These are phyloP conservation scores for Eupsilia transversa DNA, from an alignment of 2,888 invertebrate species.

Conservation along the genomic window DNA sequence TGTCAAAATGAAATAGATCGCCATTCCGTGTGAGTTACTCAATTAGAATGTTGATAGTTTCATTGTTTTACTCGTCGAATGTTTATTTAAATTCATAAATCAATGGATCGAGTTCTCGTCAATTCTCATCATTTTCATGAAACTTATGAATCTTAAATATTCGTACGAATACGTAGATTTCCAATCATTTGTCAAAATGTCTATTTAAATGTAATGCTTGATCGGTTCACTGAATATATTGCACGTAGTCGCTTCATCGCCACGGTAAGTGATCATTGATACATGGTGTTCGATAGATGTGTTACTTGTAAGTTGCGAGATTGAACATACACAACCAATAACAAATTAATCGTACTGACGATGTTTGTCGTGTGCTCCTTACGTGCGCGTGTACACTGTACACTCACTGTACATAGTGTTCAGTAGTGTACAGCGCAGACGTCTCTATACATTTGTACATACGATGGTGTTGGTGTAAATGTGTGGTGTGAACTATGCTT, in stretches of 20 bases:
- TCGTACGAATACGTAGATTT: conserved; percentile 5
- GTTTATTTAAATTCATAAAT: conserved; percentile 40
- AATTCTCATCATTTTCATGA: conserved; percentile 14
- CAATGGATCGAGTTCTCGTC: conserved; percentile 5
- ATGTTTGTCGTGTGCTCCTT: conserved; percentile 39
- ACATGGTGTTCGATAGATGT: conserved; percentile 48
- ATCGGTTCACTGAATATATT: conserved; percentile 74
- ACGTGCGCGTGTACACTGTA: conserved; percentile 1
- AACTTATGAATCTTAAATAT: conserved; percentile 19
- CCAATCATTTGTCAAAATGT: conserved; percentile 15
- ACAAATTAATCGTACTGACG: conserved; percentile 70
- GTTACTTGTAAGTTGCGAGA: conserved; percentile 32
- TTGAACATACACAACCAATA: conserved; percentile 56
- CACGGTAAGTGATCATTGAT: conserved; percentile 63
- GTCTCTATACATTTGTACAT: conserved; percentile 64
- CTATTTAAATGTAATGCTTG: conserved; percentile 52
- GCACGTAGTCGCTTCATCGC: conserved; percentile 72
- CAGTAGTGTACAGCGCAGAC: conserved; percentile 8
- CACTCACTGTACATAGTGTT: background rate
- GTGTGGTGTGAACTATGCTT: conserved; percentile 77
- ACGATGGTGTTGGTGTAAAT: conserved; percentile 72
- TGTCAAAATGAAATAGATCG: background rate
- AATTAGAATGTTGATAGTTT: conserved; percentile 19
- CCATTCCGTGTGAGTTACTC: conserved; percentile 28
- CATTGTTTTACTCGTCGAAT: conserved; percentile 10